Evolutionary conservation across 2,888 invertebrate genomes (phyloP).

Genomic region (Empis stercorea): DNA sequence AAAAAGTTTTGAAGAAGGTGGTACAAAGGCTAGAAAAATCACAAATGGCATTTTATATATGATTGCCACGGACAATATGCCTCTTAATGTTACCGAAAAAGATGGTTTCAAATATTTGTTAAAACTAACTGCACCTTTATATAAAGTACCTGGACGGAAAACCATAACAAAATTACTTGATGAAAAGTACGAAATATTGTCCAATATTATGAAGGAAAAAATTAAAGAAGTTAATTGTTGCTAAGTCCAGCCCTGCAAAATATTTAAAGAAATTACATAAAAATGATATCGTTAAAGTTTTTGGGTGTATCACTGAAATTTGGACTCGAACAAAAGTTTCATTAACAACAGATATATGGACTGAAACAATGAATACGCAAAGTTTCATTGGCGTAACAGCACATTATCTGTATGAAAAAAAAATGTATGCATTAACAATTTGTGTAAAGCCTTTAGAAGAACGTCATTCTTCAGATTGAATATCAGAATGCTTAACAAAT

Average conservation of each 20-base stretch:
- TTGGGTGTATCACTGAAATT: too few species aligned
- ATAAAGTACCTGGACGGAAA: neutral
- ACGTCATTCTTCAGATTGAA: neutral
- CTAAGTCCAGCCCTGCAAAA: too few species aligned
- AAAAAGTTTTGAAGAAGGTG: too few species aligned
- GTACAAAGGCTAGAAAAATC: too few species aligned
- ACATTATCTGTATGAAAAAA: too few species aligned
- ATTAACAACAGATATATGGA: constrained; percentile 1
- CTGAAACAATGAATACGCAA: neutral
- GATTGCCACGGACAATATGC: constrained; percentile 1
- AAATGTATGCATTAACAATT: neutral
- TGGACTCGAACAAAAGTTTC: too few species aligned
- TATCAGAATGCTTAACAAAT: neutral
- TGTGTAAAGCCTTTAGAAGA: neutral
- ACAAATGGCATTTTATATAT: neutral
- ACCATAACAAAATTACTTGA: neutral
- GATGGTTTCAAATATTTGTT: too few species aligned
- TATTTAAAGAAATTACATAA: too few species aligned
- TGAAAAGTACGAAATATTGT: neutral
- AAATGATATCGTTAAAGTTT: too few species aligned
- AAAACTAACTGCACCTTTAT: neutral
- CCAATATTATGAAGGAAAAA: neutral
- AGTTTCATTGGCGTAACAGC: neutral
- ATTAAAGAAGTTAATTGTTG: too few species aligned
- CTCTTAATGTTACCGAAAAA: neutral